Conservation (phyloP, 2,113 vertebrate species). For the Gambusia holbrooki region DNA sequence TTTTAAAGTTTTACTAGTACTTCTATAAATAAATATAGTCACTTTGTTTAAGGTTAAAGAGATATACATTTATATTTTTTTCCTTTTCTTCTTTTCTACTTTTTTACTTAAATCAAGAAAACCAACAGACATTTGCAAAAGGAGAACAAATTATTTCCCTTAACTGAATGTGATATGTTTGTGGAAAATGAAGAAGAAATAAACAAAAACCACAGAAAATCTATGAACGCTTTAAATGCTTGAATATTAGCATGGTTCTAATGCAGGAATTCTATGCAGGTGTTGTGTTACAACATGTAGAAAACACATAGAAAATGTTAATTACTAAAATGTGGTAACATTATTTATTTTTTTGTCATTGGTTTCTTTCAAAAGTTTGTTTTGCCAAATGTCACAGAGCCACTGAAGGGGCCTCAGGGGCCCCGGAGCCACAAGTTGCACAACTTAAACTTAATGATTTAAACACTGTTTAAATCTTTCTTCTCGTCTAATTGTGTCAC, state of each 20-base stretch:
- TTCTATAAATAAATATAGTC: too few relatives aligned
- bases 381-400: neutral
- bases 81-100: neutral
- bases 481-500: neutral
- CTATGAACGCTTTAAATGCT: too few relatives aligned
- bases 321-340: too few relatives aligned
- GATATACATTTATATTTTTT: neutral
- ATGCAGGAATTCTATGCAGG: too few relatives aligned
- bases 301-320: neutral
- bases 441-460: neutral
- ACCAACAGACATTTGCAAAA: neutral
- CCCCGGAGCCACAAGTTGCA: neutral
- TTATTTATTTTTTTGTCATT: too few relatives aligned
- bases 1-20: neutral
- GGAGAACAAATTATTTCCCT: neutral
- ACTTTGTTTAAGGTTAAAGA: too few relatives aligned
- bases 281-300: too few relatives aligned
- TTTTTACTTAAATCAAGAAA: neutral
- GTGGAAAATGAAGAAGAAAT: neutral
- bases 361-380: neutral
- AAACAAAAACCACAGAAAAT: neutral
- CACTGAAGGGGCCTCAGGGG: neutral
- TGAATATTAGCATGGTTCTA: too few relatives aligned
- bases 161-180: neutral
- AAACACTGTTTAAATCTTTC: neutral